These are phyloP conservation scores for Seriola rivoliana DNA, from an alignment of 2,113 vertebrate genomes.

Conservation along the genomic window DNA sequence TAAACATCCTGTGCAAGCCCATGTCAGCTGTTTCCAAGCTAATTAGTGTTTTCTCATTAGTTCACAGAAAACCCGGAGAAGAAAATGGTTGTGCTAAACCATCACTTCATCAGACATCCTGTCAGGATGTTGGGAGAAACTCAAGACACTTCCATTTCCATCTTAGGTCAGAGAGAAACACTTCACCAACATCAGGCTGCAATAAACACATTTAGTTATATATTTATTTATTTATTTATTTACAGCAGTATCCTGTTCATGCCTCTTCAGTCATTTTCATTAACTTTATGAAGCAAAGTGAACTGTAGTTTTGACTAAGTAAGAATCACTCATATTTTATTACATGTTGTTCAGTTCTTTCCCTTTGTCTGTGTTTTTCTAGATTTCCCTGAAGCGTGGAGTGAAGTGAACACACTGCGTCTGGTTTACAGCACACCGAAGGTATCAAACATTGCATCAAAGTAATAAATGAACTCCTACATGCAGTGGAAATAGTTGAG, in stretches of 20 bases:
- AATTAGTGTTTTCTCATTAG: slow-evolving; percentile 71
- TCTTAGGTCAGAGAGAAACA: slow-evolving; percentile 85
- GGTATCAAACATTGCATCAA: slow-evolving; percentile 74
- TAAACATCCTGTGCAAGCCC: background rate
- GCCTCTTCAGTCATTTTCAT: background rate
- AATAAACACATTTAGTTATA: background rate
- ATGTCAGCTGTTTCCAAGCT: background rate
- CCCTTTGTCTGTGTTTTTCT: slow-evolving; percentile 3
- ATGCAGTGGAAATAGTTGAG: too few relatives aligned
- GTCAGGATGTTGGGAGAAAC: slow-evolving; percentile 86
- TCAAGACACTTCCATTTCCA: slow-evolving; percentile 78
- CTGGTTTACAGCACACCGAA: slow-evolving; percentile 90
- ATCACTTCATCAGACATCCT: slow-evolving; percentile 95
- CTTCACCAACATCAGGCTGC: background rate
- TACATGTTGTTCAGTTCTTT: background rate
- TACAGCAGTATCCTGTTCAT: background rate
- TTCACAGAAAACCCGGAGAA: slow-evolving; percentile 89
- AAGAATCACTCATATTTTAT: background rate
- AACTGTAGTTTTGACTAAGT: background rate
- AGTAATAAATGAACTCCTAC: background rate
- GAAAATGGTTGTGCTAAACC: slow-evolving; percentile 89
- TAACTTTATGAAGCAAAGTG: background rate
- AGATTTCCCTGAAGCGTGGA: slow-evolving; percentile 89
- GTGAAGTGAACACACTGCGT: slow-evolving; percentile 90
- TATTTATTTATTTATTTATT: background rate